Evolutionary conservation across 2,113 vertebrate genomes (phyloP), one percentile per base, ranked within the genome.

Genomic region (Hippoglossus stenolepis): DNA sequence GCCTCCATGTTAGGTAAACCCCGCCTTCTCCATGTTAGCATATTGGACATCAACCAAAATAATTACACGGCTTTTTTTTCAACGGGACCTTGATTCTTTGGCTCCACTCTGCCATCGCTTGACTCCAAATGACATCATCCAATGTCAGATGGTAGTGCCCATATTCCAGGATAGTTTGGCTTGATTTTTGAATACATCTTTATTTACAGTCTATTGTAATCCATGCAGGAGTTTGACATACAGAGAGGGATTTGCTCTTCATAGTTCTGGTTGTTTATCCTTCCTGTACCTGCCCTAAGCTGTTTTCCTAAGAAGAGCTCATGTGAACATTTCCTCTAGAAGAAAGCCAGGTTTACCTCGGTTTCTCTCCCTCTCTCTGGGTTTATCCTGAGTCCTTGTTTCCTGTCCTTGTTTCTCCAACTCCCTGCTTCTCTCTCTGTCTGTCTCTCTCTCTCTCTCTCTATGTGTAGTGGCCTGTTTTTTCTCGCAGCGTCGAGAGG

Each of bases 391-490:
- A 76, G 65, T 67, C 84, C 85, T 83, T 40, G 20, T 85, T 89
- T 84, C 82, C 80, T 80, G 68, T 78, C 76, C 77, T 68, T 70
- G 38, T 75, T 70, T 66, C 51, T 57, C 26, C 6, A 0, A 2
- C 59, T 59, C 59, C 40, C 18, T 63, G 35, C 10, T 28, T 63
- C 58, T 49, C 31, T 65, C 57, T 65, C 43, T 67, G 49, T 73
- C 53, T 45, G 5, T 31, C 63, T 49, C 31, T 65, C 57, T 65
- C 43, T 67, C 49, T 73, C 57, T 28, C 45, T 59, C 18, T 71
- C 75, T 77, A 4, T n/a, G 65, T 12, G 18, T 73, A 70, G 70
- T 87, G 87, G 73, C 89, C 86, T 90, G 77, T 73, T 88, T 89
- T 87, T 66, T 81, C 73, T 65, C 68, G 49, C 82, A 66, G 77